These are phyloP conservation scores for Drosophila bocki DNA, from an alignment of 1,140 invertebrate species.

Conservation along the genomic window DNA sequence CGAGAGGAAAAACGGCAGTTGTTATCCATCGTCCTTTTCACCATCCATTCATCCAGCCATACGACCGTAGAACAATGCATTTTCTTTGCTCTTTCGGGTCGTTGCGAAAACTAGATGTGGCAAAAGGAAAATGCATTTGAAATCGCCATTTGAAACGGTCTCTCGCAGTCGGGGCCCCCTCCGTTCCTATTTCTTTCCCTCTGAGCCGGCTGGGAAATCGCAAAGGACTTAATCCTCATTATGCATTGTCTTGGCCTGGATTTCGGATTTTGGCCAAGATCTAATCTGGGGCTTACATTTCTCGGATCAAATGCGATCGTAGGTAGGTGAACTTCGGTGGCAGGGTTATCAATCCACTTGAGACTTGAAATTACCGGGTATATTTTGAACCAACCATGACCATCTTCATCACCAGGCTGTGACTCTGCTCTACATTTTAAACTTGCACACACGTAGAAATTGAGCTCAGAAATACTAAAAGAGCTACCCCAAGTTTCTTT, in stretches of 20 bases:
- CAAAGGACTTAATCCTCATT: slow-evolving; percentile 60
- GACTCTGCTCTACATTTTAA: neutral
- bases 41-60: slow-evolving; percentile 14
- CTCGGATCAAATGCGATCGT: slow-evolving; percentile 33
- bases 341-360: slow-evolving; percentile 23
- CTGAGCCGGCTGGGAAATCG: slow-evolving; percentile 21
- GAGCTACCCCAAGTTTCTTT: neutral
- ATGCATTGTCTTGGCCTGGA: slow-evolving; percentile 43
- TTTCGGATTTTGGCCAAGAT: slow-evolving; percentile 28
- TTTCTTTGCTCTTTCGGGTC: slow-evolving; percentile 36
- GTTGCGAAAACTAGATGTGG: slow-evolving; percentile 66
- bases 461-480: neutral
- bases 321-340: slow-evolving; percentile 11
- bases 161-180: slow-evolving; percentile 6
- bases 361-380: slow-evolving; percentile 1
- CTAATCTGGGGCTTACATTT: slow-evolving; percentile 40
- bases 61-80: slow-evolving; percentile 51
- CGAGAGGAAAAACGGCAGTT: slow-evolving; percentile 71
- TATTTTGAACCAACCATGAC: neutral
- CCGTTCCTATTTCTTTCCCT: slow-evolving; percentile 4
- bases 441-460: no score
- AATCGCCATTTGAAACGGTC: slow-evolving; percentile 54
- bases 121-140: slow-evolving; percentile 56
- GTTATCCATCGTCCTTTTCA: slow-evolving; percentile 16
- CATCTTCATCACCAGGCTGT: no score